Evolutionary conservation across 2,797 vertebrate genomes (phyloP).

Genomic region (Garrulus glandarius): DNA sequence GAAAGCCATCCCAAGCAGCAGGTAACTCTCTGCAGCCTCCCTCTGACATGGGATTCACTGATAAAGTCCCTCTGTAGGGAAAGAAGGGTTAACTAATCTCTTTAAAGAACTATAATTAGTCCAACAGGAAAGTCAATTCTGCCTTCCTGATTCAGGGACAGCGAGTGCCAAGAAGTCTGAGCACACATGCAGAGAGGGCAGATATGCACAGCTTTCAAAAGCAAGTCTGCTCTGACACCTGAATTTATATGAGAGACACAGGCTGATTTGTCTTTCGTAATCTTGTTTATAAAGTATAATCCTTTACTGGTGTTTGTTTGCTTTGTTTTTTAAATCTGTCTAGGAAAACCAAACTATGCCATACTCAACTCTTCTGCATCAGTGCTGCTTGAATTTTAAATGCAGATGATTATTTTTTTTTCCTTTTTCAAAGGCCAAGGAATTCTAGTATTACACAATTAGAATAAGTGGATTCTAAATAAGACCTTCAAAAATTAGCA

Average conservation of each 20-base stretch:
- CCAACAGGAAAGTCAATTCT: not conserved
- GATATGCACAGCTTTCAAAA: not conserved
- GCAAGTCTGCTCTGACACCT: not conserved
- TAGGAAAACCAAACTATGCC: not conserved
- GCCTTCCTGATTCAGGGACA: not conserved
- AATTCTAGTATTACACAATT: not conserved
- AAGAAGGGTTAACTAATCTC: constrained; percentile 1
- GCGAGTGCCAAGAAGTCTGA: not conserved
- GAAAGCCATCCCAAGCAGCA: not conserved
- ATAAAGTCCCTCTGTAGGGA: not conserved
- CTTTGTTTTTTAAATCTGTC: not conserved
- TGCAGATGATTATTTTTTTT: not conserved
- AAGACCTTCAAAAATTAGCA: not conserved
- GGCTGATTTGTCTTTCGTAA: not conserved
- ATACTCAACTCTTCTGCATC: not conserved
- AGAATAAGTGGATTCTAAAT: not conserved
- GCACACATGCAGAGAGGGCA: not conserved
- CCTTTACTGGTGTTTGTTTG: not conserved
- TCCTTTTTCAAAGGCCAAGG: not conserved
- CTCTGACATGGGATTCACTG: not conserved
- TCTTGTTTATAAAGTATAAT: not conserved
- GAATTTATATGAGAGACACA: not conserved
- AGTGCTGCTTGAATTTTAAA: not conserved
- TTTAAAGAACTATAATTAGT: constrained; percentile 19
- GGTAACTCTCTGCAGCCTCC: not conserved